Conservation (phyloP, 2,797 vertebrate genomes). For the Cossypha polioptera region DNA sequence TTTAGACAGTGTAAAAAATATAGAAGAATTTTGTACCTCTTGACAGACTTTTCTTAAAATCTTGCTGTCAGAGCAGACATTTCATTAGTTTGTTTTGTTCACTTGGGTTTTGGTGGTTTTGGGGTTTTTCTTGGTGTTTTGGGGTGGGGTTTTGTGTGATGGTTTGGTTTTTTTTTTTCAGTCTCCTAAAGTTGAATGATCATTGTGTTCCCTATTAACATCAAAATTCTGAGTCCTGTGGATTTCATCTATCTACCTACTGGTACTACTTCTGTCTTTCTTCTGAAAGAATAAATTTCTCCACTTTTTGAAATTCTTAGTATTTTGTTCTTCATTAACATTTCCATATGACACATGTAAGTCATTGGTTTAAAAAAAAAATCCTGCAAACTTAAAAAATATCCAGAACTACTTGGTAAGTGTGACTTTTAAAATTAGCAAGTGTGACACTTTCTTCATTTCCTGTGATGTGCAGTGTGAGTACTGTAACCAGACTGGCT, state of each 20-base stretch:
- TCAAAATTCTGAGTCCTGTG: background rate
- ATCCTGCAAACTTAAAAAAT: background rate
- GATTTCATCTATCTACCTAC: background rate
- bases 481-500: background rate
- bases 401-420: background rate
- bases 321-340: background rate
- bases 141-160: accelerated
- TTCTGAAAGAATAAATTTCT: background rate
- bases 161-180: accelerated
- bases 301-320: background rate
- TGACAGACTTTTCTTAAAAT: background rate
- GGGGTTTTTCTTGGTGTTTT: background rate
- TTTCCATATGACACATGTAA: background rate
- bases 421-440: background rate
- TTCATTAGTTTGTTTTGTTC: background rate
- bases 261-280: background rate
- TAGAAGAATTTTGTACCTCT: background rate
- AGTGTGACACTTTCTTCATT: background rate
- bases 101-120: background rate
- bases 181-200: background rate
- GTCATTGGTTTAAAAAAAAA: background rate
- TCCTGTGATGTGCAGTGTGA: background rate
- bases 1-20: background rate
- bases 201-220: background rate
- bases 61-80: background rate